Evolutionary conservation across 2,888 invertebrate species (phyloP).

Genomic region (Notodonta ziczac): DNA sequence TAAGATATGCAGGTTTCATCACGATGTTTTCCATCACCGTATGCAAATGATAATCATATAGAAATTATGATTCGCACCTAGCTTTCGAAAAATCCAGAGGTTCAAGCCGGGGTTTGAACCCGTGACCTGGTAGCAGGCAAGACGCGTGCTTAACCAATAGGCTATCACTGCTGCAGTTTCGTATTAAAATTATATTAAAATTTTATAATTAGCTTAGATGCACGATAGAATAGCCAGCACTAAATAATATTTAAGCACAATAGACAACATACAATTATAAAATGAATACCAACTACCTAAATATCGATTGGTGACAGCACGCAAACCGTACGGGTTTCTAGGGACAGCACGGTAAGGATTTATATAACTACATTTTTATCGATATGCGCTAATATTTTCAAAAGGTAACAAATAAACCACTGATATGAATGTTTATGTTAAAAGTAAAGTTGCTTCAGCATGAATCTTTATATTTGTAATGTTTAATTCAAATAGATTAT

Average conservation of each 20-base stretch:
- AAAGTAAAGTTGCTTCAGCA: neutral
- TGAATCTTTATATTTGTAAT: neutral
- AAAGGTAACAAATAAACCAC: no score
- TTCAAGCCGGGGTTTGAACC: no score
- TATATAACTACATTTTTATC: constrained; percentile 19
- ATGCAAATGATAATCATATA: no score
- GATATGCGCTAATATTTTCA: constrained; percentile 3
- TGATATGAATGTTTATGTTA: no score
- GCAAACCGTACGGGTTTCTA: constrained; percentile 46
- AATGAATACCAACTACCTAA: constrained; percentile 61
- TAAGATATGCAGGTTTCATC: no score
- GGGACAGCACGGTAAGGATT: constrained; percentile 21
- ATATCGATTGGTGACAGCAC: constrained; percentile 69
- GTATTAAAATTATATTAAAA: neutral
- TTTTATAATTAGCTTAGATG: constrained; percentile 9
- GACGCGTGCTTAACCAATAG: no score
- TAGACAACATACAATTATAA: constrained; percentile 70
- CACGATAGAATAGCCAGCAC: constrained; percentile 46
- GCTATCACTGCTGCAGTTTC: no score
- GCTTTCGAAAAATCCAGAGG: no score
- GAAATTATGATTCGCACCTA: no score
- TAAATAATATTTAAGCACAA: constrained; percentile 64
- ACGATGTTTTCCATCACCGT: no score
- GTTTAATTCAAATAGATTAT: constrained; percentile 4
- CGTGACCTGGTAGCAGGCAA: no score